phyloP scores from a whole-genome alignment of 2,113 vertebrate genomes.

The Emydura subglobosa region DNA sequence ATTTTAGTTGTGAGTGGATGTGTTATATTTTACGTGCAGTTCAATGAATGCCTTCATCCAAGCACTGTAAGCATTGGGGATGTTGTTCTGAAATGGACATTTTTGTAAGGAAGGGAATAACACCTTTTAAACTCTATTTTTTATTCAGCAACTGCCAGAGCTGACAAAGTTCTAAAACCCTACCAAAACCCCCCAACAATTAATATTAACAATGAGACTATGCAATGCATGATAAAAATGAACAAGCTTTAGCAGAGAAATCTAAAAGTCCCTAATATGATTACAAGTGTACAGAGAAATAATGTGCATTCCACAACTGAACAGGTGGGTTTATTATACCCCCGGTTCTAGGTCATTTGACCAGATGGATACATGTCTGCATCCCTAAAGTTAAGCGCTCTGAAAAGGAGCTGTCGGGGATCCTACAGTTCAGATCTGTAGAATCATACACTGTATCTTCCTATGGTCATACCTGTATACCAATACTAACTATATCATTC shows the following conservation, averaged over 20 bases:
- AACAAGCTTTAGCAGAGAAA: background rate
- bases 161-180: background rate
- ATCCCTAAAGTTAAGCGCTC: background rate
- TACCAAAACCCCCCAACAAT: background rate
- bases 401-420: background rate
- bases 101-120: background rate
- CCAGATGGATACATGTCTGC: background rate
- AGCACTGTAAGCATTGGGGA: background rate
- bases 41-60: background rate
- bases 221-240: background rate
- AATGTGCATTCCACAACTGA: background rate
- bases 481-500: background rate
- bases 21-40: background rate
- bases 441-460: background rate
- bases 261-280: background rate
- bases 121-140: background rate
- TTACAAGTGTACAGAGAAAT: background rate
- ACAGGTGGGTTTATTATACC: background rate
- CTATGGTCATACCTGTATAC: background rate
- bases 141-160: background rate
- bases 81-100: background rate
- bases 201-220: background rate
- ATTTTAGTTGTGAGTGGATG: background rate
- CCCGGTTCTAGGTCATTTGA: background rate
- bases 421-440: background rate